phyloP scores from a whole-genome alignment of 2,797 vertebrate genomes.

The Spinus pinus region DNA sequence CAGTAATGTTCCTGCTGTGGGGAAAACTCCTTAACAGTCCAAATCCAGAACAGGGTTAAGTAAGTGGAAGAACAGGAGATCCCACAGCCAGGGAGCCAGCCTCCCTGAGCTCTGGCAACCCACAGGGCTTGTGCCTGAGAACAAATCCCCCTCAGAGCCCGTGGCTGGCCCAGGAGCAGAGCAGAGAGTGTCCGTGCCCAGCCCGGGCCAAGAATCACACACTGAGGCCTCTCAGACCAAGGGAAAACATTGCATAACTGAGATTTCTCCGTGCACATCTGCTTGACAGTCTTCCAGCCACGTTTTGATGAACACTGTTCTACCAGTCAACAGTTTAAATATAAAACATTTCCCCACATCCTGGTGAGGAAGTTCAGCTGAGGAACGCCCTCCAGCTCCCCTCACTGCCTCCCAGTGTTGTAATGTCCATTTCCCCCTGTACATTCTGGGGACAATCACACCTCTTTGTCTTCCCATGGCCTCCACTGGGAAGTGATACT shows the following conservation, averaged over 20 bases:
- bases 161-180: background rate
- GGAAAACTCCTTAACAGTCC: background rate
- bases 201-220: conserved; percentile 6
- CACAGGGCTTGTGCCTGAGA: rapidly evolving
- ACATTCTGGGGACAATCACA: rapidly evolving
- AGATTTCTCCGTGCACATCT: background rate
- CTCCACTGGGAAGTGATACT: background rate
- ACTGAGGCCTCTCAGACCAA: conserved; percentile 8
- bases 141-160: background rate
- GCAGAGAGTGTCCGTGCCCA: background rate
- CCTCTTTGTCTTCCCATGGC: background rate
- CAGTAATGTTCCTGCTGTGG: background rate
- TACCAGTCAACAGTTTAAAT: background rate
- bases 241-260: conserved; percentile 1
- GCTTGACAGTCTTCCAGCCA: conserved; percentile 35
- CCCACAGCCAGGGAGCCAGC: rapidly evolving
- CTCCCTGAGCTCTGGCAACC: background rate
- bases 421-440: background rate
- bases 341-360: background rate
- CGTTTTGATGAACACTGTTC: background rate
- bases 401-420: background rate
- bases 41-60: rapidly evolving
- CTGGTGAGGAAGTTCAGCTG: background rate
- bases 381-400: background rate
- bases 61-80: background rate